Evolutionary conservation across 2,888 invertebrate genomes (phyloP).

Genomic region (Nasonia oneida): DNA sequence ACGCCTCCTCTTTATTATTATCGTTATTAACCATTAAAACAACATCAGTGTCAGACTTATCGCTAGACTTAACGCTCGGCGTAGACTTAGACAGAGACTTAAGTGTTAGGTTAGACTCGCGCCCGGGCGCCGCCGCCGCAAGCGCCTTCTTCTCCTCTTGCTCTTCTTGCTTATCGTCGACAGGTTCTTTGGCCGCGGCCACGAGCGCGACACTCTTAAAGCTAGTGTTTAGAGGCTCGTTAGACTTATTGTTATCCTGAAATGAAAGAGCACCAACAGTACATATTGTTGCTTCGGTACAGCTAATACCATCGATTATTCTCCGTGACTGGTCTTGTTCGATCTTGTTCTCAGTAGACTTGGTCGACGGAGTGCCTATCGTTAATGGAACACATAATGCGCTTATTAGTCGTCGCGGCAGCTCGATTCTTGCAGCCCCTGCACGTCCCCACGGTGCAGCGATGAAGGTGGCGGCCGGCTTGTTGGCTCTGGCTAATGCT

Average conservation of each 20-base stretch:
- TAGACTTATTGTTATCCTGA: slow-evolving; percentile 78
- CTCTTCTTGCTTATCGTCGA: slow-evolving; percentile 16
- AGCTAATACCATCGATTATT: slow-evolving; percentile 77
- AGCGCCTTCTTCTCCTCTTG: slow-evolving; percentile 41
- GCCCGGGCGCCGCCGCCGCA: slow-evolving; percentile 67
- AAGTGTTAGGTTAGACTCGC: slow-evolving; percentile 75
- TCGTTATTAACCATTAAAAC: slow-evolving; percentile 70
- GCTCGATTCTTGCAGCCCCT: slow-evolving; percentile 43
- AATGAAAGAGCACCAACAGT: slow-evolving; percentile 81
- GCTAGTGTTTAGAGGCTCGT: slow-evolving; percentile 75
- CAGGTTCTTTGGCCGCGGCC: slow-evolving; percentile 28
- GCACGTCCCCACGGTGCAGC: slow-evolving; percentile 70
- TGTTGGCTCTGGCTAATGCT: slow-evolving; percentile 66
- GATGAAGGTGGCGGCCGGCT: slow-evolving; percentile 73
- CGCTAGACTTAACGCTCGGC: slow-evolving; percentile 75
- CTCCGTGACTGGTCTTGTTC: slow-evolving; percentile 57
- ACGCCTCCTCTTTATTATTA: slow-evolving; percentile 64
- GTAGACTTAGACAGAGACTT: slow-evolving; percentile 78
- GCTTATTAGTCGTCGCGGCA: slow-evolving; percentile 63
- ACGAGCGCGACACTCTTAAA: slow-evolving; percentile 68
- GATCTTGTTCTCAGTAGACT: slow-evolving; percentile 37
- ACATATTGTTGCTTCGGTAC: slow-evolving; percentile 79
- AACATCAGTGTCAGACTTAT: slow-evolving; percentile 75
- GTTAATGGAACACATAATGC: slow-evolving; percentile 78
- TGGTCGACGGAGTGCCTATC: slow-evolving; percentile 70